Evolutionary conservation across 2,113 vertebrate genomes (phyloP), one percentile per base, ranked within the genome.

Genomic region (Xyrauchen texanus): DNA sequence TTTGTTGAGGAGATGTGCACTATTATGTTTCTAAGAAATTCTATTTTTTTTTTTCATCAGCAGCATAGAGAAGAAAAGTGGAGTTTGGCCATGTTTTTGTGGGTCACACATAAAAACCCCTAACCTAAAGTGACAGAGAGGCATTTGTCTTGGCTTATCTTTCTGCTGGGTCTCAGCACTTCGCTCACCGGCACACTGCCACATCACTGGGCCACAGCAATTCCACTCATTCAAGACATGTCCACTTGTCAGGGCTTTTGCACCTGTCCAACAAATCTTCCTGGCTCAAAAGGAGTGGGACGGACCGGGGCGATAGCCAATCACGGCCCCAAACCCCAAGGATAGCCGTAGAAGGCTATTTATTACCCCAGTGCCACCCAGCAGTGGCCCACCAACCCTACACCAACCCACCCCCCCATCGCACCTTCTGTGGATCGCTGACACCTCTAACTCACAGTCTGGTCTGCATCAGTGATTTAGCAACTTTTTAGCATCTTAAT

Each of bases 261-360:
- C 89, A 87, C 88, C 84, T 91, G 88, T 84, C 51, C 88, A 81
- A 73, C 89, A 79, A 71, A 60, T 68, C 62, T 52, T 61, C 66
- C 7, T 9, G 6, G 58, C 7, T 44, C 46, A 55, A 34, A 34
- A 34, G 21, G 21, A 34, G 69, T 68, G 12, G 80, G 85, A 81
- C 80, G 72, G 81, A 72, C 69, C 78, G 15, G 21, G 10, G 84
- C 68, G 16, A 51, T 87, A 90, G 79, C 92, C 89, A 93, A 92
- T 90, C 68, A 78, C 67, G 69, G 83, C 11, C 61, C 74, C 15
- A 16, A 77, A 81, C 52, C 82, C 66, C 72, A 82, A 77, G 68
- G 82, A 89, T 92, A 85, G 84, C 92, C 93, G 88, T 91, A 94
- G 85, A 94, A 88, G 89, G 94, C 71, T 88, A 88, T 92, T 87